A percentile compares a stretch with the other conserved stretches of the same genome.
These are phyloP conservation scores for Stenchaetothrips biformis DNA, from an alignment of 2,888 invertebrate genomes.

Conservation along the genomic window DNA sequence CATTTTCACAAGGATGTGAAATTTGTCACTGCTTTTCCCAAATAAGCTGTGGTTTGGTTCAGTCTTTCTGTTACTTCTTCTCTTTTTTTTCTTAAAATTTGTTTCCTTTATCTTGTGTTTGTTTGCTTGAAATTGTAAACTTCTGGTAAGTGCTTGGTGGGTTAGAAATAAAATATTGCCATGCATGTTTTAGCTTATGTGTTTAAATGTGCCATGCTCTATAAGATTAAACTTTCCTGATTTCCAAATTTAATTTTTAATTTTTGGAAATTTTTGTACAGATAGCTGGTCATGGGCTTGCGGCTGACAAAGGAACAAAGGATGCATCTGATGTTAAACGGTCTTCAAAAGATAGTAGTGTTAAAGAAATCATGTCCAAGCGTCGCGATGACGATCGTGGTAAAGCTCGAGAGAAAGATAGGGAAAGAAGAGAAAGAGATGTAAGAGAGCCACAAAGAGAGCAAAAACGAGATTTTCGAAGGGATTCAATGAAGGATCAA, in stretches of 20 bases:
- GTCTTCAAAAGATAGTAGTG: constrained; percentile 29
- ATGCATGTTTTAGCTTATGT: background rate
- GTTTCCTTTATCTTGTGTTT: background rate
- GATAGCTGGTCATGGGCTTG: constrained; percentile 27
- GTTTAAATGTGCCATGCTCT: background rate
- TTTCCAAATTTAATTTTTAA: background rate
- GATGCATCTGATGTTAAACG: constrained; percentile 32
- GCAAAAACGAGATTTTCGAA: background rate
- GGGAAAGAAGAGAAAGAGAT: constrained; percentile 32
- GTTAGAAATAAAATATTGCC: background rate
- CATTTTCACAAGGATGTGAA: too few relatives aligned
- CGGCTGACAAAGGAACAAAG: constrained; percentile 32
- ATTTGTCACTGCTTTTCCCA: too few relatives aligned
- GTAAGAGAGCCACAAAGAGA: constrained; percentile 32
- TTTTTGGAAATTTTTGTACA: background rate
- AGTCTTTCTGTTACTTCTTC: too few relatives aligned
- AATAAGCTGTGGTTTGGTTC: too few relatives aligned
- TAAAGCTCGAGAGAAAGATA: constrained; percentile 34
- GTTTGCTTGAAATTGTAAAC: background rate
- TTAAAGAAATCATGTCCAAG: constrained; percentile 33
- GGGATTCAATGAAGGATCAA: background rate
- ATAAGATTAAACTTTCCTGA: background rate
- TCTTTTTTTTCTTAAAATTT: too few relatives aligned
- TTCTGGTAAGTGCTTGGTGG: background rate
- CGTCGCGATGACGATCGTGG: constrained; percentile 33